Percentiles rank a stretch among this genome's conserved stretches.
Conservation (phyloP, 2,888 invertebrate species). For the Papilio gigon region DNA sequence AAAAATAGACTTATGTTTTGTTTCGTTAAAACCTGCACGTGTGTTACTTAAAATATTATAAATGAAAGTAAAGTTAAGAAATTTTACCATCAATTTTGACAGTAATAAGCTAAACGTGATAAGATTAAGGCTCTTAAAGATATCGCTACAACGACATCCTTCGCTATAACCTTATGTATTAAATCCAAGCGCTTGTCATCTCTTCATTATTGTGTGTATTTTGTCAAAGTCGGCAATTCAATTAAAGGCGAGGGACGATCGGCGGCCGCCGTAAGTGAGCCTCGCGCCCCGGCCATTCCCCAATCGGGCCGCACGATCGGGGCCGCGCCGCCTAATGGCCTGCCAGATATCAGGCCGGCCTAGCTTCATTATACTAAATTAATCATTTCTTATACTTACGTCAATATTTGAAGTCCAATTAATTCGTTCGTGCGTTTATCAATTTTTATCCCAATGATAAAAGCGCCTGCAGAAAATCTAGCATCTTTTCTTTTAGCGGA, state of each 20-base stretch:
- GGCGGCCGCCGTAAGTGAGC: not conserved
- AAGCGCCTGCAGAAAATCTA: not conserved
- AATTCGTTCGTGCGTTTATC: not conserved
- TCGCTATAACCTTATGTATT: no score
- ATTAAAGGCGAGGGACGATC: constrained; percentile 11
- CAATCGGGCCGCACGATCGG: not conserved
- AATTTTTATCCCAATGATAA: not conserved
- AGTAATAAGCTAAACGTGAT: no score
- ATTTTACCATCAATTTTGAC: no score
- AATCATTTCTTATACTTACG: constrained; percentile 4
- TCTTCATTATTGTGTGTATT: constrained; percentile 1
- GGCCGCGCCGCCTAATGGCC: not conserved
- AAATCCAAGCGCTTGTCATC: no score
- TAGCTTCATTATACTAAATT: constrained; percentile 6
- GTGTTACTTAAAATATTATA: no score
- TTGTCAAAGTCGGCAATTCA: constrained; percentile 22
- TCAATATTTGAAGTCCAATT: not conserved
- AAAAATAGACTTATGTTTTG: no score
- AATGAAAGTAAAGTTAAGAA: no score
- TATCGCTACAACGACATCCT: no score
- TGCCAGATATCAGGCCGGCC: not conserved
- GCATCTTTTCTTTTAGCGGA: not conserved
- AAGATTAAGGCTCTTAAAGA: no score
- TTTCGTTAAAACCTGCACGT: no score
- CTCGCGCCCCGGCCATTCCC: not conserved